phyloP scores from a whole-genome alignment of 1,140 invertebrate genomes.

The Drosophila novamexicana region DNA sequence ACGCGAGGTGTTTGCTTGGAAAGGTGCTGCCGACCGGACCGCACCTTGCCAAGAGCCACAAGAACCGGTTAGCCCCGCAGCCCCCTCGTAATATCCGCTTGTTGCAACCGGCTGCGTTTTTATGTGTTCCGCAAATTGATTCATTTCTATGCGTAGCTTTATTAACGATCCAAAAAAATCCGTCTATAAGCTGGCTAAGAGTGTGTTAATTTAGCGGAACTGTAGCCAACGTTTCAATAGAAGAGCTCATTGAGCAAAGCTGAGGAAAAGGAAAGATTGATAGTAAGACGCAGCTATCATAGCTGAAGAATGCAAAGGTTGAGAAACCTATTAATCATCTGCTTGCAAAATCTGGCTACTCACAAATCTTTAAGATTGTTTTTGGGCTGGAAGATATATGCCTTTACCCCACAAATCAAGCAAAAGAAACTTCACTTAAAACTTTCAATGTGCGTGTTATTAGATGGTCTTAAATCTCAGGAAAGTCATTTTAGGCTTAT shows the following conservation, averaged over 20 bases:
- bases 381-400: background rate
- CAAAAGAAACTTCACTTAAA: background rate
- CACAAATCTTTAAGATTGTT: background rate
- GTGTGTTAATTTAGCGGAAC: constrained; percentile 21
- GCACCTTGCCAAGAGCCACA: constrained; percentile 43
- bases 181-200: constrained; percentile 3
- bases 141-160: constrained; percentile 32
- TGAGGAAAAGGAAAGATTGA: background rate
- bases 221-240: constrained; percentile 22
- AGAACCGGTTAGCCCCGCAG: constrained; percentile 29
- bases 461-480: background rate
- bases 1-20: constrained; percentile 51
- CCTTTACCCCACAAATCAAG: background rate
- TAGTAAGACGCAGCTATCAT: background rate
- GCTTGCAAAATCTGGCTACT: constrained; percentile 2
- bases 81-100: background rate
- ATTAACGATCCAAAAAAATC: background rate
- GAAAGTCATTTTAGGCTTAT: no score
- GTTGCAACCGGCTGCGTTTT: constrained; percentile 43
- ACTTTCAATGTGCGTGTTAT: background rate
- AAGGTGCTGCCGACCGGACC: constrained; percentile 42
- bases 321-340: constrained; percentile 37
- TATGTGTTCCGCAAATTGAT: constrained; percentile 40
- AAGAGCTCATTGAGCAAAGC: background rate
- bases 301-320: background rate